These are phyloP conservation scores for Rhinophrynus dorsalis DNA, from an alignment of 2,797 vertebrate genomes.

Conservation along the genomic window DNA sequence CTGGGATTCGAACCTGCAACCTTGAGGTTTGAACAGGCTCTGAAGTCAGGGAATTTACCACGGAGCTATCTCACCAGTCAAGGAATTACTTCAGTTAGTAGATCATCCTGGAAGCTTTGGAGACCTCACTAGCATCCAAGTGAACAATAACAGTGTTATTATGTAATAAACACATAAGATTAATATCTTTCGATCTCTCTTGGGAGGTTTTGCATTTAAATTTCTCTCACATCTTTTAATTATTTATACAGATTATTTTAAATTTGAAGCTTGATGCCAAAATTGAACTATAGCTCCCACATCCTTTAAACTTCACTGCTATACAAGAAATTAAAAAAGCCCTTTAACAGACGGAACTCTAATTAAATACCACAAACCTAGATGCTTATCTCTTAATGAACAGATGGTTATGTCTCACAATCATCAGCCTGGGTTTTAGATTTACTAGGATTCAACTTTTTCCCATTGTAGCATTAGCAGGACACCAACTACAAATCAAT, in stretches of 20 bases:
- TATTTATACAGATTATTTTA: not conserved
- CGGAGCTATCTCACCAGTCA: too few species aligned
- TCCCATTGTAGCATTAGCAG: not conserved
- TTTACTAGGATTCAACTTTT: conserved; percentile 18
- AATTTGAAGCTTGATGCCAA: conserved; percentile 20
- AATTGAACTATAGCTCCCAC: conserved; percentile 47
- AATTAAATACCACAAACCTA: conserved; percentile 57
- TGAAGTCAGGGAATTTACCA: too few species aligned
- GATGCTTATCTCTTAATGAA: conserved; percentile 47
- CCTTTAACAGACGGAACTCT: conserved; percentile 49
- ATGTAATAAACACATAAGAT: conserved; percentile 14
- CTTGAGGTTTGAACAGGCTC: too few species aligned
- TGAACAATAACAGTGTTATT: not conserved
- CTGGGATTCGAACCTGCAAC: too few species aligned
- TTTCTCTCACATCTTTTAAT: conserved; percentile 25
- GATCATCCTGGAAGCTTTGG: too few species aligned
- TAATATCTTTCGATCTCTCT: not conserved
- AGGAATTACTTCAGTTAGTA: too few species aligned
- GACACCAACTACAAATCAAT: not conserved
- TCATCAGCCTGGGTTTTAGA: conserved; percentile 49
- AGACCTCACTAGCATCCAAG: too few species aligned
- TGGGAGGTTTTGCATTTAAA: conserved; percentile 18
- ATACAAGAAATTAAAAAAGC: conserved; percentile 49
- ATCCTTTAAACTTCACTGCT: conserved; percentile 58
- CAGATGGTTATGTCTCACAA: conserved; percentile 48